phyloP scores from a whole-genome alignment of 2,888 invertebrate species.

The Polia nebulosa region DNA sequence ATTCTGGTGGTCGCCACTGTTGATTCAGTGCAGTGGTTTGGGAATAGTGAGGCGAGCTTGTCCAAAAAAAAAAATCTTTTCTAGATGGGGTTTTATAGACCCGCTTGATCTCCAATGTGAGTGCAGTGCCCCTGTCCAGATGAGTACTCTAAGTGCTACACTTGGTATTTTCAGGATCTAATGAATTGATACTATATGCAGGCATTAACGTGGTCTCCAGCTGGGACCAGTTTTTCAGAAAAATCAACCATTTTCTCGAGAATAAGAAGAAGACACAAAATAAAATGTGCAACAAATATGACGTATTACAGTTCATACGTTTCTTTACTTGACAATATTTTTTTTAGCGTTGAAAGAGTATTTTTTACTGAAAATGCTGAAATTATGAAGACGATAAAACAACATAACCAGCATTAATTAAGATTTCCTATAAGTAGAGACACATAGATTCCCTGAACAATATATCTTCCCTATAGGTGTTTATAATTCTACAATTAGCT shows the following conservation, averaged over 20 bases:
- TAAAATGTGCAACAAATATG: neutral
- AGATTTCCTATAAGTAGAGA: neutral
- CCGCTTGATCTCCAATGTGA: neutral
- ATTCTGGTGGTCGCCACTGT: too few relatives aligned
- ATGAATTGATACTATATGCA: neutral
- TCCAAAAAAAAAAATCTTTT: too few relatives aligned
- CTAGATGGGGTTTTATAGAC: neutral
- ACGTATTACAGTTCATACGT: too few relatives aligned
- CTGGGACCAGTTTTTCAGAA: too few relatives aligned
- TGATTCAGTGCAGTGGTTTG: too few relatives aligned
- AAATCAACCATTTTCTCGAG: too few relatives aligned
- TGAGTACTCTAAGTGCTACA: neutral
- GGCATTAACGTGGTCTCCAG: too few relatives aligned
- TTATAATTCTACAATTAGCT: slow-evolving; percentile 31
- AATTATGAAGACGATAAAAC: neutral
- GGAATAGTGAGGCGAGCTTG: too few relatives aligned
- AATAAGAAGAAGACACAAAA: neutral
- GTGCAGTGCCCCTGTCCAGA: neutral
- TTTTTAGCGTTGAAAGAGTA: neutral
- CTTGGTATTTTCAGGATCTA: neutral
- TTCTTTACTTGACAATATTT: neutral
- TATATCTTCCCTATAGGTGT: slow-evolving; percentile 6
- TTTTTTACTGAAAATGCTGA: neutral
- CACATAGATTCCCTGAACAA: neutral
- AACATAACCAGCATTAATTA: neutral